Base-by-base conservation (phyloP, 2,113 vertebrate genomes). In the Caracal caracal region DNA sequence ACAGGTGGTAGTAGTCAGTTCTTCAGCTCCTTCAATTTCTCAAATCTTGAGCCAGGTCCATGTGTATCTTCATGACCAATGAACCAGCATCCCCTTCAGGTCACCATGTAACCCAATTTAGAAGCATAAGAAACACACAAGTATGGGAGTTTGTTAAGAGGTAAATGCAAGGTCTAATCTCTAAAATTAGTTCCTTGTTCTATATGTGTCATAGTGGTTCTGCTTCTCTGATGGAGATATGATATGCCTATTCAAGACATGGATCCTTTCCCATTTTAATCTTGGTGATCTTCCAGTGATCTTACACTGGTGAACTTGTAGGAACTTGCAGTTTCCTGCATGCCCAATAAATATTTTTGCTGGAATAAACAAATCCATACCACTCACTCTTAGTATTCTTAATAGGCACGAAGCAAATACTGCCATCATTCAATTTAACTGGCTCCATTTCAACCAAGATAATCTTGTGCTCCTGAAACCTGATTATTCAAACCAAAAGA, bases 401-500 rank as follows among this genome's bases (percentile, higher is more conserved):
- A 94, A 75, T 15, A 53, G 30, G 33, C 24, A 80, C 61, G 73
- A 30, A 95, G 30, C 75, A 96, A 61, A 90, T 49, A 68, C n/a
- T 88, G 17, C 65, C 73, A 43, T 89, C 84, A 83, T 93, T 93
- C 53, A 93, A 73, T 78, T 94, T 90, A 81, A 59, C 51, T 37
- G 61, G 33, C 35, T 90, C 10, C 66, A 4, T 73, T 83, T 93
- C 40, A 94, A 61, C 10, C 37, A 94, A 53, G n/a, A 87, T 78
- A 83, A 59, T 82, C 79, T 87, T 35, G 22, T 63, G 40, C 56
- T 95, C 49, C 70, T 66, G 59, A 49, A 90, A 3, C 19, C 12
- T 86, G 37, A 90, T 83, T 87, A 79, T 66, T 83, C 37, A 79
- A 92, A 90, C 63, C 71, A 76, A 20, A 5, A 24, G 47, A 85